Evolutionary conservation across 1,140 invertebrate genomes (phyloP), one percentile per base, ranked within the genome.

Genomic region (Potamilus streckersoni): DNA sequence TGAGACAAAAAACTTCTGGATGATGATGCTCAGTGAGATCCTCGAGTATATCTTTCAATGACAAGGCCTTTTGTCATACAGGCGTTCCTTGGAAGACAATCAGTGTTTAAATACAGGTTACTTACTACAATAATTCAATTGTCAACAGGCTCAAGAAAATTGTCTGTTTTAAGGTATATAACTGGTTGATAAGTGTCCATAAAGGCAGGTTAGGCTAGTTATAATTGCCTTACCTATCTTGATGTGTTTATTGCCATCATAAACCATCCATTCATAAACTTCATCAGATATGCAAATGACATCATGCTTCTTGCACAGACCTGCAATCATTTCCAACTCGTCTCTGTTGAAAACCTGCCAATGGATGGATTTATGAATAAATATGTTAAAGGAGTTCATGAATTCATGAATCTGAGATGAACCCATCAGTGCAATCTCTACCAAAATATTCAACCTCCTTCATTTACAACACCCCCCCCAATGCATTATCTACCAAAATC

Each of bases 181-280:
- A 49, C 11, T 49, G 38, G 4, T 49, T 49, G 6, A 49, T 49
- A 49, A 49, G 38, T 49, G 38, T 0, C 38, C 38, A 11, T 49
- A 8, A 49, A 49, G 38, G 4, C 38, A 49, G 38, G 38, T n/a
- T 23, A n/a, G 60, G 14, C 19, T 8, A n/a, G 60, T n/a, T 23
- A 23, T 62, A 23, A 0, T 27, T 38, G 15, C 76, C 83, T 80
- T 76, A 89, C 89, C 89, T 76, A 98, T 98, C 86, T 96, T 92
- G 74, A 97, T 93, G 90, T 99, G 98, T 87, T 96, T 92, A 63
- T 93, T 91, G 1, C 94, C 94, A 85, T 95, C 93, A 86, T 96
- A 99, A 23, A 97, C 94, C 82, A 99, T 93, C 96, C 97, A 99
- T 90, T 99, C 98, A 83, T 99, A 99, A 1, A 99, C 98, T 90